Base-by-base conservation (phyloP, 2,797 vertebrate genomes). In the Microtus californicus region DNA sequence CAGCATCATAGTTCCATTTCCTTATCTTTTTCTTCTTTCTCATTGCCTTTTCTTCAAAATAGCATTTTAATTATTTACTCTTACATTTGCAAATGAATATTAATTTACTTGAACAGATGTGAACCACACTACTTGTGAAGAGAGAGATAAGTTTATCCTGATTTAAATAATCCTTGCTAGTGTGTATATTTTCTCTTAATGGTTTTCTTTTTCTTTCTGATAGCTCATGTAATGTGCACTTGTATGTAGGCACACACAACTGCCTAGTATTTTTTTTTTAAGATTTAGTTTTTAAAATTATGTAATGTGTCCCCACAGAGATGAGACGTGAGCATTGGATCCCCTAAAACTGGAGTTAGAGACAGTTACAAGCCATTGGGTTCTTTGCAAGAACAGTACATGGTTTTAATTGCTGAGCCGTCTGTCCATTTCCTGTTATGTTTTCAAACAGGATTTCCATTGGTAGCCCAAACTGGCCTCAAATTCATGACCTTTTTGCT, bases 1-100 rank as follows among this genome's bases (percentile, higher is more conserved):
- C 51, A 80, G 34, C 34, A 7, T 56, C 78, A 80, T 56, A 21
- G 34, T 80, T 80, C 34, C 34, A 34, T 80, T 80, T 80, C 59
- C 25, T 63, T 81, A 40, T 27, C 34, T 59, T 40, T 59, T 82
- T 92, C 5, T 93, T 37, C 51, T 94, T 95, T 51, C 51, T 59
- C 17, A 74, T 48, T 83, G 56, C 9, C 13, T 78, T 85, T 83
- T 89, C 81, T 37, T 31, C 74, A 91, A 59, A 91, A 79, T 94
- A 63, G 69, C 19, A 37, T 94, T 95, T 86, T 90, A 79, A 56
- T 90, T 95, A 79, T 96, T 88, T 61, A 80, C 37, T 82, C 37
- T 61, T 56, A 25, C 37, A 43, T 43, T 82, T 82, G 56, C 2
- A 31, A 31, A 82, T 61, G 37, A 19, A 63, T 59, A 43, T 63